A percentile compares a stretch with the other conserved stretches of the same genome.
phyloP scores from a whole-genome alignment of 2,113 vertebrate genomes.

The Pavo muticus region DNA sequence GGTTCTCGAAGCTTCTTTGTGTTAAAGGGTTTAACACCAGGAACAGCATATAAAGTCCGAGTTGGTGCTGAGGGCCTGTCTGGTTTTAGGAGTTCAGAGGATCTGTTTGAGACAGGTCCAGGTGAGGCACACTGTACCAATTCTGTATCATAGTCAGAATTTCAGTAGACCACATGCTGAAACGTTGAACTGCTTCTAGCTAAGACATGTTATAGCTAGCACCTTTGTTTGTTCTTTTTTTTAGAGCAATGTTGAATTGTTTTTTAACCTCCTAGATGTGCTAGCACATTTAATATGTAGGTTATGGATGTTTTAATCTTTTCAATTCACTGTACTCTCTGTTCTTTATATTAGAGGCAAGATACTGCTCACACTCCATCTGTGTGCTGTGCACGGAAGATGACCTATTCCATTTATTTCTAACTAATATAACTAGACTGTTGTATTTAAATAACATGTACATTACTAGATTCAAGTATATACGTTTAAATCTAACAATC shows the following conservation, averaged over 20 bases:
- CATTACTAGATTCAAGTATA: neutral
- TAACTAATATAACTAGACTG: neutral
- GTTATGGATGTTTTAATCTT: conserved; percentile 3
- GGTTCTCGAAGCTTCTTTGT: conserved; percentile 89
- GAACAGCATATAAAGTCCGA: conserved; percentile 92
- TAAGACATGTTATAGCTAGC: neutral
- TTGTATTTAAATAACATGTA: neutral
- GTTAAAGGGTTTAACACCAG: conserved; percentile 93
- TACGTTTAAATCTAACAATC: neutral
- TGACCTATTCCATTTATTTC: neutral
- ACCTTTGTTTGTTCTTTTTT: conserved; percentile 5
- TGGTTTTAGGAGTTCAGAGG: conserved; percentile 87
- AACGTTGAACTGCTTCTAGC: conserved; percentile 23
- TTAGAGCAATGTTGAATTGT: neutral
- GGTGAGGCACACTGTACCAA: conserved; percentile 84
- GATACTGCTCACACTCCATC: neutral
- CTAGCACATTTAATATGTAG: neutral
- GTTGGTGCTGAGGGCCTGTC: conserved; percentile 89
- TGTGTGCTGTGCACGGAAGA: neutral
- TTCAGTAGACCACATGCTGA: neutral
- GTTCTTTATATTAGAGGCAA: neutral
- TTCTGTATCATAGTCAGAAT: conserved; percentile 38
- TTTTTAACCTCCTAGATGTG: neutral
- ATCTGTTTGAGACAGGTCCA: conserved; percentile 92
- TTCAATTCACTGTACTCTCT: neutral